phyloP scores from a whole-genome alignment of 1,140 invertebrate genomes.

The Brachionus asplanchnoidis region DNA sequence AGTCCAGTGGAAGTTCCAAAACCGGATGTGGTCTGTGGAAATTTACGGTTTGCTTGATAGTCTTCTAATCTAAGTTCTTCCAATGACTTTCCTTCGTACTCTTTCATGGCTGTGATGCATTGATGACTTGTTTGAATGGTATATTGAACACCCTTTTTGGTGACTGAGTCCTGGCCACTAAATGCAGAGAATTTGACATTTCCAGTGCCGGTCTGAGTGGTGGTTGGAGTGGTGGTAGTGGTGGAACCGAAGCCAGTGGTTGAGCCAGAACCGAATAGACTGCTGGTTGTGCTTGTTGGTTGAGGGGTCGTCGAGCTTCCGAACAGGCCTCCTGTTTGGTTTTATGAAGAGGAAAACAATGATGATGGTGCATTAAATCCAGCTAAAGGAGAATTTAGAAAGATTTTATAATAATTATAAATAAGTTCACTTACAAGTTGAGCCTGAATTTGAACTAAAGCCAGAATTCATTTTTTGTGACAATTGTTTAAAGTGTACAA shows the following conservation, averaged over 20 bases:
- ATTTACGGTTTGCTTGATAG: slow-evolving; percentile 81
- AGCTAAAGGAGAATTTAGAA: background rate
- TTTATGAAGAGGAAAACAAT: background rate
- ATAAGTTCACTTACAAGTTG: background rate
- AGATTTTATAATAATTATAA: background rate
- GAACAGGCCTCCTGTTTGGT: slow-evolving; percentile 16
- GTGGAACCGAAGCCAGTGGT: too few species aligned
- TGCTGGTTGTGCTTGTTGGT: too few species aligned
- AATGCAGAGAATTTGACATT: slow-evolving; percentile 81
- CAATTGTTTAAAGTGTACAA: background rate
- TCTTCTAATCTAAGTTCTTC: slow-evolving; percentile 83
- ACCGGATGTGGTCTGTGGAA: slow-evolving; percentile 49
- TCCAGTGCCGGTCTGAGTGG: slow-evolving; percentile 45
- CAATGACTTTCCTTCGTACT: slow-evolving; percentile 86
- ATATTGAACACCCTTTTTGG: slow-evolving; percentile 72
- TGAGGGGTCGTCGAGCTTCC: slow-evolving; percentile 31
- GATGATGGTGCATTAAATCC: background rate
- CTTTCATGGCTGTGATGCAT: slow-evolving; percentile 95
- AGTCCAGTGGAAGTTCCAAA: slow-evolving; percentile 47
- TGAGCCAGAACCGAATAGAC: too few species aligned
- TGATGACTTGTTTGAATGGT: slow-evolving; percentile 84
- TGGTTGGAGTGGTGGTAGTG: too few species aligned
- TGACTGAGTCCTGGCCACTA: slow-evolving; percentile 78
- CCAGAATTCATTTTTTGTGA: background rate
- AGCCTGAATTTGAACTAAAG: background rate